Evolutionary conservation across 2,113 vertebrate species (phyloP).

Genomic region (Spea multiplicata): DNA sequence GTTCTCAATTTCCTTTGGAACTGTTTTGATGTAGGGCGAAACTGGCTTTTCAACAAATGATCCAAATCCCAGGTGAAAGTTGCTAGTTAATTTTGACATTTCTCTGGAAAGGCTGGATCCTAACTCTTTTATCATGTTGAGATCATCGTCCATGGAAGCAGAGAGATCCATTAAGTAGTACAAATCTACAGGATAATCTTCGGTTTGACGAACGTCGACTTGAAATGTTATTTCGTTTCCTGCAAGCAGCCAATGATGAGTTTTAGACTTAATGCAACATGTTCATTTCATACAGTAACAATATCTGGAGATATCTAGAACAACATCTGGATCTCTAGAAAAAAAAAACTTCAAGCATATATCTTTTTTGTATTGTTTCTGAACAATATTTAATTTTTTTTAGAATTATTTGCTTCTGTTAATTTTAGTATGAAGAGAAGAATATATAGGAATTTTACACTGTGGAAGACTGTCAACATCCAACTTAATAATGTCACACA

Average conservation of each 20-base stretch:
- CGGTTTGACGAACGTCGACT: slow-evolving; percentile 84
- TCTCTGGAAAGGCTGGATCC: slow-evolving; percentile 87
- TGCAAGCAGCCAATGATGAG: slow-evolving; percentile 48
- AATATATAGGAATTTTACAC: too few relatives aligned
- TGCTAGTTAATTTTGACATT: slow-evolving; percentile 93
- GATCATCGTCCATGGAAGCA: slow-evolving; percentile 90
- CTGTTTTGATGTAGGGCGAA: slow-evolving; percentile 89
- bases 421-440: too few relatives aligned
- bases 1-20: slow-evolving; percentile 76
- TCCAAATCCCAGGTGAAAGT: slow-evolving; percentile 93
- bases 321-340: too few relatives aligned
- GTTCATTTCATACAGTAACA: not conserved
- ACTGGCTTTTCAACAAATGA: slow-evolving; percentile 97
- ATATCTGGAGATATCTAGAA: too few relatives aligned
- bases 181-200: slow-evolving; percentile 93
- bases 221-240: slow-evolving; percentile 83
- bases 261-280: not conserved
- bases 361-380: too few relatives aligned
- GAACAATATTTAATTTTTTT: too few relatives aligned
- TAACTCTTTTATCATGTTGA: slow-evolving; percentile 84
- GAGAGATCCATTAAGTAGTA: slow-evolving; percentile 99
- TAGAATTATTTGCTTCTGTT: too few relatives aligned
- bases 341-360: too few relatives aligned
- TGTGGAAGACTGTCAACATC: too few relatives aligned
- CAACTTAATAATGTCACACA: too few relatives aligned